These are phyloP conservation scores for Drosophila ambigua DNA, from an alignment of 1,140 invertebrate genomes.

Conservation along the genomic window DNA sequence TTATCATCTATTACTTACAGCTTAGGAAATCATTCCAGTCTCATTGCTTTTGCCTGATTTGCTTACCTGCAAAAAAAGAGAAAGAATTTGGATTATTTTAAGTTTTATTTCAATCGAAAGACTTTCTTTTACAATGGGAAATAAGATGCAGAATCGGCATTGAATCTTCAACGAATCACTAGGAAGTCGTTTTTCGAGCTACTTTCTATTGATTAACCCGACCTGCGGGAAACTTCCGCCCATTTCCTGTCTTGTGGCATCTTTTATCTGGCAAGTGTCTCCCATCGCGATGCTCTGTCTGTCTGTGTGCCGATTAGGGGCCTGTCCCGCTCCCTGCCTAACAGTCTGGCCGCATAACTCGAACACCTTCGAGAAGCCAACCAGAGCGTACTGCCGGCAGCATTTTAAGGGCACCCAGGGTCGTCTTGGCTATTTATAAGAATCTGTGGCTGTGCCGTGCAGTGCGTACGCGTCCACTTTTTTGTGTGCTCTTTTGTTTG, in stretches of 20 bases:
- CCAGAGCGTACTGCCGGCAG: conserved; percentile 65
- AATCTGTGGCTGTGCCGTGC: conserved; percentile 34
- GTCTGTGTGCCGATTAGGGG: conserved; percentile 9
- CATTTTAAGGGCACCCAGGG: conserved; percentile 77
- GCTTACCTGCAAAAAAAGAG: conserved; percentile 63
- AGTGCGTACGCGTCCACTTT: conserved; percentile 15
- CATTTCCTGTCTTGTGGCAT: conserved; percentile 46
- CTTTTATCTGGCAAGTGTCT: conserved; percentile 22
- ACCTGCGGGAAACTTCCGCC: conserved; percentile 44
- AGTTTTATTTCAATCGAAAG: background rate
- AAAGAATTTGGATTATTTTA: background rate
- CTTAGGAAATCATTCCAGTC: background rate
- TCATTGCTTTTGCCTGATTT: background rate
- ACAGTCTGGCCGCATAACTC: conserved; percentile 66
- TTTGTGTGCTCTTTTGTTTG: conserved; percentile 10
- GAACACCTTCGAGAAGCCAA: conserved; percentile 46
- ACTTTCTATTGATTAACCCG: conserved; percentile 51
- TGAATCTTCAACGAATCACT: background rate
- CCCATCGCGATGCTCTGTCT: background rate
- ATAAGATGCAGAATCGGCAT: too few relatives aligned
- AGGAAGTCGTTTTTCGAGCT: conserved; percentile 12
- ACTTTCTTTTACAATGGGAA: too few relatives aligned
- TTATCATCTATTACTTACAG: background rate
- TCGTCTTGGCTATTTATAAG: conserved; percentile 70
- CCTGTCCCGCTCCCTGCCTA: conserved; percentile 4